Evolutionary conservation across 2,113 vertebrate species (phyloP), one percentile per base, ranked within the genome.

Genomic region (Strix uralensis): DNA sequence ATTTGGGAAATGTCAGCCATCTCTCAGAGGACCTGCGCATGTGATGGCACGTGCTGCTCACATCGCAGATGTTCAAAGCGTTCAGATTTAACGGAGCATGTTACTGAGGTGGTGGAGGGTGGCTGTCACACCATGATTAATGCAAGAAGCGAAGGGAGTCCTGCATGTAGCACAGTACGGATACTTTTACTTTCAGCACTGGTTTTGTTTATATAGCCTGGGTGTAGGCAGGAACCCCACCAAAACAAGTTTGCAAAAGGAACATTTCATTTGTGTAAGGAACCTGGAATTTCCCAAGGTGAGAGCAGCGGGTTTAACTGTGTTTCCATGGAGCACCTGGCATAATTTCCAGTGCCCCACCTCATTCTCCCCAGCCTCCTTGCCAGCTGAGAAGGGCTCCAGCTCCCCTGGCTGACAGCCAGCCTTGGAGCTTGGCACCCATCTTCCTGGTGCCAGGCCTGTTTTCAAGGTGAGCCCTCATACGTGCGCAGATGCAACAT

Each of bases 221-320:
- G 81, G 92, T 66, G 84, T 66, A 72, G 70, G 38, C 74, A 95
- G 78, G 62, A 92, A 61, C 89, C 40, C 89, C 94, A 87, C 73
- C 86, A 94, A 96, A 97, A 73, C 88, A 82, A 95, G 72, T 88
- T 83, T 87, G 62, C 80, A 70, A 84, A 96, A 44, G 71, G 94
- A 92, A 47, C 84, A 42, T 71, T 88, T 90, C 15, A 27, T 75
- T 75, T 82, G 80, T 70, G 74, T 66, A 95, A 81, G 83, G 49
- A 55, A 44, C 32, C 3, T 81, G 96, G 95, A 95, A 95, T 95
- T 97, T 89, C 94, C 96, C 92, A 40, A 63, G 77, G 77, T 69
- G 17, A 63, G 82, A 73, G 61, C 70, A 73, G 71, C 7, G 10
- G 54, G 49, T 85, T 74, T 49, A 81, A 75, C 38, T 21, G 55